A percentile compares a stretch with the other conserved stretches of the same genome.
Evolutionary conservation across 2,888 invertebrate species (phyloP).

Genomic region (Seladonia tumulorum): DNA sequence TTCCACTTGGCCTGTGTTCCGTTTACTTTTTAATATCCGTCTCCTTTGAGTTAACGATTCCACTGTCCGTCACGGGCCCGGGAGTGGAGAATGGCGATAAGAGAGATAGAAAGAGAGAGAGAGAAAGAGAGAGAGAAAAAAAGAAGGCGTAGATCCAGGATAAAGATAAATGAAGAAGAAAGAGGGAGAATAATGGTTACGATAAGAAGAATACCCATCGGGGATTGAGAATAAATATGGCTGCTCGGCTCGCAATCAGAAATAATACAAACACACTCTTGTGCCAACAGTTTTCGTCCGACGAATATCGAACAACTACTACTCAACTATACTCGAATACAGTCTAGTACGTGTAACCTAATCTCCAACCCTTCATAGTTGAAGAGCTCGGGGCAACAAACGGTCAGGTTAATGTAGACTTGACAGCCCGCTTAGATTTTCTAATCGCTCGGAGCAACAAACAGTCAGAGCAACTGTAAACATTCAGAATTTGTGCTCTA

Average conservation of each 20-base stretch:
- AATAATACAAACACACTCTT: not conserved
- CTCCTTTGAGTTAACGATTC: not conserved
- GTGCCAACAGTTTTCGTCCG: too few relatives aligned
- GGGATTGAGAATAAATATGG: not conserved
- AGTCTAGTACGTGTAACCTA: too few relatives aligned
- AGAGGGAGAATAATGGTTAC: not conserved
- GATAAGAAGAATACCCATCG: not conserved
- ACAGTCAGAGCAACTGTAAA: too few relatives aligned
- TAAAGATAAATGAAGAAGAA: constrained; percentile 6
- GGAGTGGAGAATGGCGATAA: not conserved
- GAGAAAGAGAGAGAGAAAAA: not conserved
- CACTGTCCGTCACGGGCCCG: not conserved
- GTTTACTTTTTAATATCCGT: constrained; percentile 14
- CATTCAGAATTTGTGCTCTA: too few relatives aligned
- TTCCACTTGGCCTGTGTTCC: not conserved
- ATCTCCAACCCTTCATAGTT: too few relatives aligned
- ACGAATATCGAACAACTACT: too few relatives aligned
- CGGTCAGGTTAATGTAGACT: too few relatives aligned
- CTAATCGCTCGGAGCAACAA: too few relatives aligned
- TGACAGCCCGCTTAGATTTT: too few relatives aligned
- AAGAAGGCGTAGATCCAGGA: not conserved
- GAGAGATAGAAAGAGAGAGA: not conserved
- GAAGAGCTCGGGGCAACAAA: too few relatives aligned
- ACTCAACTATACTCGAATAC: too few relatives aligned
- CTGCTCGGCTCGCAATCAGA: not conserved